Evolutionary conservation across 2,113 vertebrate genomes (phyloP), one percentile per base, ranked within the genome.

Genomic region (Rhinogobius similis): DNA sequence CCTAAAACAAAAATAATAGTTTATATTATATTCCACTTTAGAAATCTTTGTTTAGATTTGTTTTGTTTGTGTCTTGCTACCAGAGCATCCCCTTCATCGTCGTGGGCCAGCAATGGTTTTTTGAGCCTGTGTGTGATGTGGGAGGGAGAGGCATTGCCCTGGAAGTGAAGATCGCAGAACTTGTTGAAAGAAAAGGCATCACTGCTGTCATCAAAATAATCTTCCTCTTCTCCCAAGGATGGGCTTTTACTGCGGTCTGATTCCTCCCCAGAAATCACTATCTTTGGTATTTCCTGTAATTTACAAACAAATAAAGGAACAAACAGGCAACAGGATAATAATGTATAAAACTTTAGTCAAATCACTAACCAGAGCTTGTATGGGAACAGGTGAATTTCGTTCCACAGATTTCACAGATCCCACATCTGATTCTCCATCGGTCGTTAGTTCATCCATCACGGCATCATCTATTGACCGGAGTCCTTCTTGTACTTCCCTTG

Each of bases 101-200:
- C 96, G 0, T 98, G 98, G 81, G 84, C 92, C n/a, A 99, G 94
- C 0, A 99, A 92, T 0, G 98, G 92, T 63, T 94, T 81, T 1
- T 73, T 90, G 11, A 99, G 91, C 41, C 90, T 92, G 32, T 85
- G 89, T 27, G 82, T 75, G 69, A 94, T 90, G 50, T 98, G 93
- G 0, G 85, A 94, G 59, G 96, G 92, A 18, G 88, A 93, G 12
- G 92, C 90, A 0, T 91, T 91, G 2, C 91, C 89, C 84, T 96
- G 95, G 91, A 99, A 99, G 86, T 96, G 90, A 48, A 87, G 89
- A 13, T 81, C 86, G 59, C 95, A 93, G 75, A 98, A 99, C 59
- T 91, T 96, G 50, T 91, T 81, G 72, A 99, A 98, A 10, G 95
- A 94, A 67, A 94, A 95, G 29, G 95, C 85, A 0, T 89, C 72